Conservation (phyloP, 1,140 invertebrate genomes). For the Mercenaria mercenaria region DNA sequence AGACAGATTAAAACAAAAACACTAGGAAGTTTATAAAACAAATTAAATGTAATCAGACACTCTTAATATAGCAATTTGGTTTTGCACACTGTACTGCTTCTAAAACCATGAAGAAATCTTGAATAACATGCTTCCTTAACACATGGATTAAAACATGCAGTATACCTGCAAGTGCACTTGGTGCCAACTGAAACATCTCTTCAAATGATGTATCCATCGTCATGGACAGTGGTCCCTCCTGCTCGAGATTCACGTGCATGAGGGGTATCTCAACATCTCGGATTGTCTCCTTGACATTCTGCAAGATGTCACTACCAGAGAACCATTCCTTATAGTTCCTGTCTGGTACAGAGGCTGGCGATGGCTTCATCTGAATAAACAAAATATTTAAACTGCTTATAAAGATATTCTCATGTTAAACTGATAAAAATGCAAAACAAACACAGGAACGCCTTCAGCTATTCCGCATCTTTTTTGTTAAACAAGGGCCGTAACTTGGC, state of each 20-base stretch:
- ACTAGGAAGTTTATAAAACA: too few species aligned
- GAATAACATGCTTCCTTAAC: too few species aligned
- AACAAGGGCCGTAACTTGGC: too few species aligned
- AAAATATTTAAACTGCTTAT: conserved; percentile 11
- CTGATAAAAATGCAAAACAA: too few species aligned
- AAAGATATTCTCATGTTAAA: background rate
- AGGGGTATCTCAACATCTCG: conserved; percentile 87
- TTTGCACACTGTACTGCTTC: too few species aligned
- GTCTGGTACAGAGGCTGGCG: conserved; percentile 67
- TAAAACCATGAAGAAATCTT: too few species aligned
- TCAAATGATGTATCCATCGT: conserved; percentile 70
- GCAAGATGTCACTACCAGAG: conserved; percentile 91
- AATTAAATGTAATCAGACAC: too few species aligned
- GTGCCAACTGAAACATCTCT: conserved; percentile 82
- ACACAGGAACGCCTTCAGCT: too few species aligned
- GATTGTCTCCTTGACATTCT: conserved; percentile 92
- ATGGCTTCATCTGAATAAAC: conserved; percentile 69
- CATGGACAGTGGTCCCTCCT: conserved; percentile 52
- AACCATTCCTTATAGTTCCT: conserved; percentile 89
- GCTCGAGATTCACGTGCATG: conserved; percentile 16
- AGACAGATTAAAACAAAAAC: too few species aligned
- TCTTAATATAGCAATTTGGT: too few species aligned
- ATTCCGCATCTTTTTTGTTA: too few species aligned
- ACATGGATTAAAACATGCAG: background rate
- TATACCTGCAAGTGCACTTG: conserved; percentile 78